These are phyloP conservation scores for Hemiscyllium ocellatum DNA, from an alignment of 2,113 vertebrate species.

Conservation along the genomic window DNA sequence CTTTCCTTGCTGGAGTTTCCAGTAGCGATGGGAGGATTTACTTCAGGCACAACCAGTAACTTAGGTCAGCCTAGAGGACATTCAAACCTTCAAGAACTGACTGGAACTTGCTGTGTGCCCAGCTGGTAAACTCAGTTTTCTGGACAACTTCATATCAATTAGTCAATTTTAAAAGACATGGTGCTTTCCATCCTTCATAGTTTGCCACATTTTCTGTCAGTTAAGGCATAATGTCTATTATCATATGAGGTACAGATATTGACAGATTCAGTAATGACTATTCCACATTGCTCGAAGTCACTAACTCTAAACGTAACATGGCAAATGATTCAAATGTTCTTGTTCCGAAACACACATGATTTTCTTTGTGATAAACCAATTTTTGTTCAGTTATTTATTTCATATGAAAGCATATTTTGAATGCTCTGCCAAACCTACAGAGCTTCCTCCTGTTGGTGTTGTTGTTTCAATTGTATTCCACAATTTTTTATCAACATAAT, in stretches of 20 bases:
- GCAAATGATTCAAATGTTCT: background rate
- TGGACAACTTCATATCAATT: background rate
- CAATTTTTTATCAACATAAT: background rate
- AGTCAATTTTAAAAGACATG: background rate
- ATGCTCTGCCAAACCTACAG: background rate
- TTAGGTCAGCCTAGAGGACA: background rate
- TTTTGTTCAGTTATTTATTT: background rate
- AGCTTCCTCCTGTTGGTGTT: background rate
- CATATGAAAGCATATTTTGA: background rate
- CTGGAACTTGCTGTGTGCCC: background rate
- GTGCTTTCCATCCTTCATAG: background rate
- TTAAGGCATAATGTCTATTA: background rate
- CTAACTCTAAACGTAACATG: background rate
- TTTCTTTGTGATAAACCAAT: background rate
- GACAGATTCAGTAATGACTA: background rate
- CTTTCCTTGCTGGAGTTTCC: background rate
- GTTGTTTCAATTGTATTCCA: background rate
- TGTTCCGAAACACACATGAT: background rate
- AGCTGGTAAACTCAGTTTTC: background rate
- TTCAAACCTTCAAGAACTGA: background rate
- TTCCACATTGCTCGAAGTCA: background rate
- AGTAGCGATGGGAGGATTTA: background rate
- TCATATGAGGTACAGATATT: background rate
- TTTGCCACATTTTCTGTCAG: background rate
- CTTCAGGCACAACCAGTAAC: background rate